Evolutionary conservation across 2,797 vertebrate species (phyloP).

Genomic region (Amblyopsis hoosieri): DNA sequence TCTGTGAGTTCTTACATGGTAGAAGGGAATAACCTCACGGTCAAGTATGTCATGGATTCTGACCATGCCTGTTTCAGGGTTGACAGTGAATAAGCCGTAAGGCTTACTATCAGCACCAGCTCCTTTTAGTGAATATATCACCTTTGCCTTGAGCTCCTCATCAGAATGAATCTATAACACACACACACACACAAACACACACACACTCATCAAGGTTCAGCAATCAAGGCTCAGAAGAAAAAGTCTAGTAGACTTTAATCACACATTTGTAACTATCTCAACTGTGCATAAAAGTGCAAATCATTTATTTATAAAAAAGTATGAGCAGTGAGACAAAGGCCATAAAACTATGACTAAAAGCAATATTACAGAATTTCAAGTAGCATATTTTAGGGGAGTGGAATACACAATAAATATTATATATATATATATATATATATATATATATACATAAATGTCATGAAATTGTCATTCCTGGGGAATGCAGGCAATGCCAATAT

Average conservation of each 20-base stretch:
- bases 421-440: too few relatives aligned
- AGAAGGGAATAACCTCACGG: conserved; percentile 80
- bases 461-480: too few relatives aligned
- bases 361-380: too few relatives aligned
- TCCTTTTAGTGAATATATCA: conserved; percentile 82
- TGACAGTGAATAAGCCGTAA: conserved; percentile 72
- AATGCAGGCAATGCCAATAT: too few relatives aligned
- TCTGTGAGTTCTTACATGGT: conserved; percentile 76
- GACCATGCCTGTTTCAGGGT: conserved; percentile 78
- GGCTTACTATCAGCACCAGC: conserved; percentile 80
- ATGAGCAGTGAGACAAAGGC: too few relatives aligned
- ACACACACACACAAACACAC: conserved; percentile 14
- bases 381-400: too few relatives aligned
- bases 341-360: too few relatives aligned
- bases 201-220: background rate
- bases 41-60: conserved; percentile 83
- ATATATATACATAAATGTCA: too few relatives aligned
- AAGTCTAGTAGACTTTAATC: background rate
- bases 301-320: too few relatives aligned
- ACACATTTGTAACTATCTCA: background rate
- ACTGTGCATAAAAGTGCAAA: background rate
- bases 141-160: conserved; percentile 65
- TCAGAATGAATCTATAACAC: conserved; percentile 88
- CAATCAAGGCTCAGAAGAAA: background rate
- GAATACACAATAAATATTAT: too few relatives aligned